Evolutionary conservation across 2,888 invertebrate genomes (phyloP), one percentile per base, ranked within the genome.

Genomic region (Slavum lentiscoides): DNA sequence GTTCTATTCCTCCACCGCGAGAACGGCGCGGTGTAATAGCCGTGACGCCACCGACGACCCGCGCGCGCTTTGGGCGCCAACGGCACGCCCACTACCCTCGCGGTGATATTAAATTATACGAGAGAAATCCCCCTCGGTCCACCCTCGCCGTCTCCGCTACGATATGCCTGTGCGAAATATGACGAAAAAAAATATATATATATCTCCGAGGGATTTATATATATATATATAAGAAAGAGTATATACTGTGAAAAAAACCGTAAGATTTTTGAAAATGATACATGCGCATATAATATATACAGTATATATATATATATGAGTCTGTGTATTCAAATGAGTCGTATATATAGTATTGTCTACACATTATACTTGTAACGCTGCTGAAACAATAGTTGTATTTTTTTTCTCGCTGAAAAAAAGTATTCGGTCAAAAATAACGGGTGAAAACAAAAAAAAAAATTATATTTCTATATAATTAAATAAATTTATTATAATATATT

Each of bases 31-130:
- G 69, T 69, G 74, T 80, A 80, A 80, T 80, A 80, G 80, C 80
- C 80, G 80, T 80, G 80, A 80, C 80, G 80, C 80, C 80, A 80
- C 80, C 70, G 80, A 80, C 80, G 80, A 80, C 80, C 80, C 80
- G 80, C 80, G 80, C 80, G 80, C 80, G 80, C 72, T 80, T 80
- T 80, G 80, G 80, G 80, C 80, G 80, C 80, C 80, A 72, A 80
- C 80, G 80, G 72, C 80, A 80, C 80, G 80, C 80, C 80, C 80
- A 80, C 80, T 64, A 72, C 80, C 80, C 72, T 72, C 72, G 58
- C 70, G 77, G 72, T 80, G 70, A 80, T 80, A 80, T 80, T 80
- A 80, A 80, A 80, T 80, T 80, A 80, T 80, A 80, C 80, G 80
- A 80, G 80, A 80, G 70, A 80, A 80, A 80, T 72, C 80, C 70